Conservation (phyloP, 2,113 vertebrate species). For the Emydura subglobosa region DNA sequence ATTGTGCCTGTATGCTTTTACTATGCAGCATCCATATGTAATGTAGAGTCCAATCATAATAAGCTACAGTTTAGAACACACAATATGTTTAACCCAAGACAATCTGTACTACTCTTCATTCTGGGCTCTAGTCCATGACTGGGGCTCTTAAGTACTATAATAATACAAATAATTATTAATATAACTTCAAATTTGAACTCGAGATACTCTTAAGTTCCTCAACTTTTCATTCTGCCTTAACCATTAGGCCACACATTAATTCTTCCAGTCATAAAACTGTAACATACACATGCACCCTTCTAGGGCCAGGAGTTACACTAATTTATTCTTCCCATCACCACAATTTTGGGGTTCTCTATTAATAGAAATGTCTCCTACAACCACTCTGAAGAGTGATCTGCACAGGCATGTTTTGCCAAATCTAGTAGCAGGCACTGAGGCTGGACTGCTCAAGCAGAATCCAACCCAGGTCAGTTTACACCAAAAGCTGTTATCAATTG, state of each 20-base stretch:
- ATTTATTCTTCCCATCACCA: not conserved
- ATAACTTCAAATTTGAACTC: not conserved
- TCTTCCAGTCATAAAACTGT: not conserved
- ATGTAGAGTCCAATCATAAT: slow-evolving; percentile 1
- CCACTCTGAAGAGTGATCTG: not conserved
- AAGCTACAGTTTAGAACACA: not conserved
- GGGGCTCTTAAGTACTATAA: not conserved
- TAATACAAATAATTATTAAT: not conserved
- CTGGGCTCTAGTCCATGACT: not conserved
- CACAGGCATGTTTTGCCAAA: accelerated
- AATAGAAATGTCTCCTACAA: not conserved
- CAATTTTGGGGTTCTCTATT: accelerated
- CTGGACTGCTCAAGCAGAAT: not conserved
- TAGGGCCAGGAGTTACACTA: accelerated
- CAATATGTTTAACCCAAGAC: slow-evolving; percentile 30
- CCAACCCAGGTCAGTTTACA: not conserved
- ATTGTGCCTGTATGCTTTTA: not conserved
- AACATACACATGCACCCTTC: accelerated
- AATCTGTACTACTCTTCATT: not conserved
- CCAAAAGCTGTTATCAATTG: not conserved
- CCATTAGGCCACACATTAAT: not conserved
- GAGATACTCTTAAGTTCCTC: not conserved
- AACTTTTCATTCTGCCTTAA: not conserved
- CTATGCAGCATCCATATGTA: slow-evolving; percentile 32
- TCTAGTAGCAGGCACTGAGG: not conserved